Percentiles rank a stretch among this genome's conserved stretches.
Evolutionary conservation across 1,140 invertebrate species (phyloP).

Genomic region (Cardiocondyla obscurior): DNA sequence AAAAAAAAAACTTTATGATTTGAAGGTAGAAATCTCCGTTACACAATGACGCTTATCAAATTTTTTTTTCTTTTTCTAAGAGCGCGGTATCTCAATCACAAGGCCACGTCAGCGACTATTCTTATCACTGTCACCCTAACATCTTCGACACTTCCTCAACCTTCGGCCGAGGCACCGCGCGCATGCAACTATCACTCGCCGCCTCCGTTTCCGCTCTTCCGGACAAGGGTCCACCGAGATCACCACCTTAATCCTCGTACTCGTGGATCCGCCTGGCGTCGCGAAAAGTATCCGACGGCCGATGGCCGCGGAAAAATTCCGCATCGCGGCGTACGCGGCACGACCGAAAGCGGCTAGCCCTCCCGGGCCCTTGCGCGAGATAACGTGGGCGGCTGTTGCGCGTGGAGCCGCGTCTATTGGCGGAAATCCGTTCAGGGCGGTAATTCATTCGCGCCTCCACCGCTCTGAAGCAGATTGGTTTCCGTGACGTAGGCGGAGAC

Average conservation of each 20-base stretch:
- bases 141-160: constrained; percentile 22
- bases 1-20: not conserved
- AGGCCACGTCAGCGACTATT: constrained; percentile 3
- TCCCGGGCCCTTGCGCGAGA: constrained; percentile 61
- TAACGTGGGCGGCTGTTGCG: constrained; percentile 35
- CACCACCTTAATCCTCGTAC: constrained; percentile 48
- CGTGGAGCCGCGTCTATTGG: constrained; percentile 15
- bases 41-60: not conserved
- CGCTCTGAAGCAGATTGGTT: constrained; percentile 25
- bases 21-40: not conserved
- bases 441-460: not conserved
- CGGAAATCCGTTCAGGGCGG: not conserved
- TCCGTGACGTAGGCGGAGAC: constrained; percentile 21
- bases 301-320: constrained; percentile 62
- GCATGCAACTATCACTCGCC: constrained; percentile 48
- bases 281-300: constrained; percentile 64
- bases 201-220: not conserved
- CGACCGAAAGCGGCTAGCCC: constrained; percentile 37
- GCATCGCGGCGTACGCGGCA: constrained; percentile 47
- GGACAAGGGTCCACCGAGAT: not conserved
- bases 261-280: not conserved
- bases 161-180: not conserved
- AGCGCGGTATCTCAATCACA: constrained; percentile 40
- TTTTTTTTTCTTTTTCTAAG: not conserved
- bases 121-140: constrained; percentile 51